Evolutionary conservation across 2,113 vertebrate genomes (phyloP), one percentile per base, ranked within the genome.

Genomic region (Dasypus novemcinctus): DNA sequence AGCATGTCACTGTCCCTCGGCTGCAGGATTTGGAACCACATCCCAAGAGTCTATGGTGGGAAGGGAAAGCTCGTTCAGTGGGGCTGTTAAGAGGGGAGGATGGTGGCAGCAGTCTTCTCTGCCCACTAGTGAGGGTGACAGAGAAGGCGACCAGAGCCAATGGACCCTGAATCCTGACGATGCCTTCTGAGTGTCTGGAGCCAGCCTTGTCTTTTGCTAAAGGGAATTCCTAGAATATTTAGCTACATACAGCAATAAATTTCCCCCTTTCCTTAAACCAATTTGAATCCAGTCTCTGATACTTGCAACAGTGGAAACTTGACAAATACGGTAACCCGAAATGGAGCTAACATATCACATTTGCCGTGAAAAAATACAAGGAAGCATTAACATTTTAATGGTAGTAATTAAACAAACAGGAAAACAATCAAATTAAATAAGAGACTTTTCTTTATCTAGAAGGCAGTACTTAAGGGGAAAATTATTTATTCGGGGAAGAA

Each of bases 401-500:
- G 93, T 94, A 94, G 96, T 96, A 96, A 97, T 97, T 97, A 97
- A 97, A 95, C 94, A 95, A 96, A 88, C 5, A 86, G 78, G 86
- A 75, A 97, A 89, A 95, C 96, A 93, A 92, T 95, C 94, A 79
- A 96, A 96, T 97, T 97, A 97, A 97, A 90, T 84, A 76, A 36
- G 61, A 93, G 83, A 66, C 57, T 96, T 95, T 95, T 93, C 10
- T 79, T 95, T 96, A 96, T 97, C 97, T 91, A 59, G 93, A 97
- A 97, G 94, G 94, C 79, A 96, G 86, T 88, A 91, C 82, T 97
- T 96, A 95, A 74, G 69, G 88, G 91, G 87, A 87, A 86, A 93
- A 96, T 88, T 61, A 96, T 90, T 97, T 94, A 93, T 92, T 97
- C 86, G 17, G 59, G 80, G 54, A 83, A 63, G 84, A 88, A 63